Evolutionary conservation across 1,140 invertebrate species (phyloP).

Genomic region (Rhopalosiphum padi): DNA sequence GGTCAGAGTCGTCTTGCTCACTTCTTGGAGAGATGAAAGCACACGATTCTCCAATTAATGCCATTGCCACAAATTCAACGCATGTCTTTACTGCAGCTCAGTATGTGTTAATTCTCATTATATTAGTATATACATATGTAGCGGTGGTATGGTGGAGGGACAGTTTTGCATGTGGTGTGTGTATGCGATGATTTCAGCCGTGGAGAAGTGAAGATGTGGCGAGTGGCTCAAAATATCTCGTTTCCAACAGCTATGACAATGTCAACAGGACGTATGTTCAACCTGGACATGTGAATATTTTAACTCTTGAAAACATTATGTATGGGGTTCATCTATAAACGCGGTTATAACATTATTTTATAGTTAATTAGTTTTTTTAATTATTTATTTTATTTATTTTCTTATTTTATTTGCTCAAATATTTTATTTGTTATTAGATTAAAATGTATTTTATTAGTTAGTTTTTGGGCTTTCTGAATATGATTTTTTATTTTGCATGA

Average conservation of each 20-base stretch:
- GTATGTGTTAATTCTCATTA: slow-evolving; percentile 65
- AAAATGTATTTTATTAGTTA: background rate
- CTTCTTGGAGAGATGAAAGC: slow-evolving; percentile 77
- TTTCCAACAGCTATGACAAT: slow-evolving; percentile 62
- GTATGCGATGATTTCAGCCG: slow-evolving; percentile 61
- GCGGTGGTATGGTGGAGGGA: slow-evolving; percentile 36
- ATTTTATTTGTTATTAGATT: background rate
- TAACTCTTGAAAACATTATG: slow-evolving; percentile 18
- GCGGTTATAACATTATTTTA: background rate
- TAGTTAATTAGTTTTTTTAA: background rate
- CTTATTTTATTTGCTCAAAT: background rate
- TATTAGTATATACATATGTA: slow-evolving; percentile 49
- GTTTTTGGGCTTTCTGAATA: background rate
- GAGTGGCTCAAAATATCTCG: slow-evolving; percentile 57
- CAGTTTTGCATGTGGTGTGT: slow-evolving; percentile 55
- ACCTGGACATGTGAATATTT: slow-evolving; percentile 43
- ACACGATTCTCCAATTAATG: slow-evolving; percentile 78
- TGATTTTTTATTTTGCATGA: slow-evolving; percentile 16
- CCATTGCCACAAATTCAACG: slow-evolving; percentile 75
- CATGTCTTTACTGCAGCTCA: slow-evolving; percentile 80
- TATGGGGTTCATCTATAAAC: slow-evolving; percentile 12
- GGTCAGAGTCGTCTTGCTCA: slow-evolving; percentile 72
- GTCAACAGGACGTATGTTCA: slow-evolving; percentile 62
- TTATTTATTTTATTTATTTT: background rate
- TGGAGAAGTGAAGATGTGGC: slow-evolving; percentile 64